phyloP scores from a whole-genome alignment of 2,113 vertebrate genomes.

The Nycticebus coucang region DNA sequence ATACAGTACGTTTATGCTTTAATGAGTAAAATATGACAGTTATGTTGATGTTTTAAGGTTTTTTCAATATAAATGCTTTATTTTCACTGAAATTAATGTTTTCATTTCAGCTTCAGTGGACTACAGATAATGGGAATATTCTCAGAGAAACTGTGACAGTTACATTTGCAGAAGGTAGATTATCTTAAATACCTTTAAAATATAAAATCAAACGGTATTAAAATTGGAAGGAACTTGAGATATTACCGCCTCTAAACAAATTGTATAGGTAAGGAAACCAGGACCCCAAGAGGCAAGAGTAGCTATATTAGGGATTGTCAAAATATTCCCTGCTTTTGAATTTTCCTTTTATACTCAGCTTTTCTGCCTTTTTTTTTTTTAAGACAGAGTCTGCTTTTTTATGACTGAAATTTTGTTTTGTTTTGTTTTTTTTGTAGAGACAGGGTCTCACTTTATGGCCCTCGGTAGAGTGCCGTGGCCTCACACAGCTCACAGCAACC shows the following conservation, averaged over 20 bases:
- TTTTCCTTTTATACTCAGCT: constrained; percentile 17
- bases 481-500: too few species aligned
- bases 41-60: constrained; percentile 45
- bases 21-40: constrained; percentile 5
- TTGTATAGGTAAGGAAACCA: constrained; percentile 29
- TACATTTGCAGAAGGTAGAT: constrained; percentile 88
- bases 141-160: constrained; percentile 90
- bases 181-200: constrained; percentile 51
- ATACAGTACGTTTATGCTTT: not conserved
- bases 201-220: constrained; percentile 24
- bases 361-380: not conserved
- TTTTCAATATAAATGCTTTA: not conserved
- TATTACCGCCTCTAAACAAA: not conserved
- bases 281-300: not conserved
- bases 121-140: constrained; percentile 85
- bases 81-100: constrained; percentile 67
- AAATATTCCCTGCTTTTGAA: not conserved
- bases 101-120: constrained; percentile 88
- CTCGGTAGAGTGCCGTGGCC: too few species aligned
- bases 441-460: too few species aligned
- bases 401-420: constrained; percentile 27
- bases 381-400: not conserved
- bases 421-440: too few species aligned
- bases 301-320: constrained; percentile 35
- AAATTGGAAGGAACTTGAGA: constrained; percentile 39